phyloP scores from a whole-genome alignment of 2,888 invertebrate genomes.

The Incurvaria masculella region DNA sequence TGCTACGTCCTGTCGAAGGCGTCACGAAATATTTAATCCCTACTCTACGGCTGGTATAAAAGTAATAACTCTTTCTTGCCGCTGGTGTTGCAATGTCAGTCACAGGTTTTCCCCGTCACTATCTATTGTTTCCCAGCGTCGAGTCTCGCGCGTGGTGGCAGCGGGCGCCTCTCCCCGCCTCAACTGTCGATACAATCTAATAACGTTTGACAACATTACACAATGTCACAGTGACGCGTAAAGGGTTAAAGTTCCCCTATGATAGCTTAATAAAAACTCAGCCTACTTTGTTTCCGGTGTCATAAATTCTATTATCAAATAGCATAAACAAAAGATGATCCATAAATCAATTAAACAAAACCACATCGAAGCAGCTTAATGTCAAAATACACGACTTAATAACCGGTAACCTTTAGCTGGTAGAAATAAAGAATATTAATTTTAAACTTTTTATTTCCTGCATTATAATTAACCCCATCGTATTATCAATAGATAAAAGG shows the following conservation, averaged over 20 bases:
- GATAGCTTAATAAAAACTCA: background rate
- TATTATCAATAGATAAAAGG: slow-evolving; percentile 46
- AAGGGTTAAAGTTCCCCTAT: background rate
- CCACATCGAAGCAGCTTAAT: background rate
- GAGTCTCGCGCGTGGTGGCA: background rate
- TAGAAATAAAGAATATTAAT: slow-evolving; percentile 40
- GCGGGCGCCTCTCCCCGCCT: no score
- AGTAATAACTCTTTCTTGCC: background rate
- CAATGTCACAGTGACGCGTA: background rate
- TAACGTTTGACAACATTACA: background rate
- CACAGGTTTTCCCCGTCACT: background rate
- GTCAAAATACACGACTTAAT: background rate
- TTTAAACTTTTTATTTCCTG: slow-evolving; percentile 51
- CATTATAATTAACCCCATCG: slow-evolving; percentile 56
- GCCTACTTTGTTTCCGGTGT: background rate
- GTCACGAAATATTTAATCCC: no score
- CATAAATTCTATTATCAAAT: background rate
- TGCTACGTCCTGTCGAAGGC: no score
- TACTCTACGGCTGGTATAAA: no score
- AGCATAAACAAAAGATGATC: background rate
- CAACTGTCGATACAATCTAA: background rate
- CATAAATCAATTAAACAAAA: background rate
- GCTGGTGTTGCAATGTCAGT: background rate
- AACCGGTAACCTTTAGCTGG: background rate
- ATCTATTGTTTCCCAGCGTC: background rate